Percentiles rank a stretch among this genome's conserved stretches.
These are phyloP conservation scores for Eupithecia tripunctaria DNA, from an alignment of 2,888 invertebrate genomes.

Conservation along the genomic window DNA sequence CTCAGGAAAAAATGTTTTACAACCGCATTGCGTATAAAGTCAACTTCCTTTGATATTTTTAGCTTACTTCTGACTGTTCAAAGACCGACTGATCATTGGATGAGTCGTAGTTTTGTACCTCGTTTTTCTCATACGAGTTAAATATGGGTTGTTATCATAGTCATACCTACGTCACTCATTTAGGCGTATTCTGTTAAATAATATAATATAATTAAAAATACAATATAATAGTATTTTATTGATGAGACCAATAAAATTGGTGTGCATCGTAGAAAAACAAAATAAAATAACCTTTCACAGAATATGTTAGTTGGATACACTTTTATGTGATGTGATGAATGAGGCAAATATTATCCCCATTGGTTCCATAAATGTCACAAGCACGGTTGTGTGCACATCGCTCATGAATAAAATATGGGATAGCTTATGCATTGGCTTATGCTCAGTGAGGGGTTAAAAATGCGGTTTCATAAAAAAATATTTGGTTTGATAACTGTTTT, in stretches of 20 bases:
- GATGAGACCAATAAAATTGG: background rate
- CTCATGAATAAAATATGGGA: slow-evolving; percentile 76
- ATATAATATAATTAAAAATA: background rate
- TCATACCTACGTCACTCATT: background rate
- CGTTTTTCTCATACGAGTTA: background rate
- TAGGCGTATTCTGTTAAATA: background rate
- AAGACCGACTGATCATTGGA: slow-evolving; percentile 8
- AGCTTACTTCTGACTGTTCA: slow-evolving; percentile 9
- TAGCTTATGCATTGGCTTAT: slow-evolving; percentile 56
- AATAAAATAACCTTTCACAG: slow-evolving; percentile 5
- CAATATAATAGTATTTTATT: background rate
- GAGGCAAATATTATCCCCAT: slow-evolving; percentile 58
- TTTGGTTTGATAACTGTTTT: slow-evolving; percentile 19
- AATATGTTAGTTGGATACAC: slow-evolving; percentile 15
- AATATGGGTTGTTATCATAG: background rate
- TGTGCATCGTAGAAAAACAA: background rate
- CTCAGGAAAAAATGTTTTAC: slow-evolving; percentile 5
- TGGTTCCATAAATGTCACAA: slow-evolving; percentile 58
- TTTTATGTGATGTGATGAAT: slow-evolving; percentile 48
- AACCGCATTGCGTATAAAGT: background rate
- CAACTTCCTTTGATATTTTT: slow-evolving; percentile 16
- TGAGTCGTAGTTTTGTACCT: slow-evolving; percentile 11
- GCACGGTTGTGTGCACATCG: slow-evolving; percentile 61
- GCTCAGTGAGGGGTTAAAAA: slow-evolving; percentile 69
- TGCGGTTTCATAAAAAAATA: slow-evolving; percentile 40